These are phyloP conservation scores for Actenoides hombroni DNA, from an alignment of 2,113 vertebrate species.

Conservation along the genomic window DNA sequence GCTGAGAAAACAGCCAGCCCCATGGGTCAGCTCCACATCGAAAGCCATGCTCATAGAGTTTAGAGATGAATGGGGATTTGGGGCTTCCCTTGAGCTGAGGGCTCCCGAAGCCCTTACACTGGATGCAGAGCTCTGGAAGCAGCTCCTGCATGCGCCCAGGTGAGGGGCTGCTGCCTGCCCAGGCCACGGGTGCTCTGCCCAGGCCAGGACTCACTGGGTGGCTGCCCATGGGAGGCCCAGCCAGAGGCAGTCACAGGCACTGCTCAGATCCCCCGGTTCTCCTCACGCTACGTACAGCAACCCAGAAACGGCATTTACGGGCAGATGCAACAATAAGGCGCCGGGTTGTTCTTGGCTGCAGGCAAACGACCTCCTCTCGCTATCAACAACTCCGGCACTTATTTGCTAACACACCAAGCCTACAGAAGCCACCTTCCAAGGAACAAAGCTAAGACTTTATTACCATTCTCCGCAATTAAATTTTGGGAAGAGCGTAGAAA, in stretches of 20 bases:
- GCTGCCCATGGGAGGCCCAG: neutral
- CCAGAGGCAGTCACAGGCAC: accelerated
- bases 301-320: neutral
- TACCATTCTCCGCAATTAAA: neutral
- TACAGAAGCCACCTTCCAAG: neutral
- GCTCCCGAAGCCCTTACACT: neutral
- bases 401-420: neutral
- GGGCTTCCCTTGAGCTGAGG: neutral
- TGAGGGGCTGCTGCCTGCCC: accelerated
- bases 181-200: neutral
- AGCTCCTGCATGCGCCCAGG: accelerated
- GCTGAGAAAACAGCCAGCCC: neutral
- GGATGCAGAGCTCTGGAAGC: neutral
- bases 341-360: neutral
- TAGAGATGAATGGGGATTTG: neutral
- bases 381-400: neutral
- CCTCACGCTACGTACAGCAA: neutral
- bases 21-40: accelerated
- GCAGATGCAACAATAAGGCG: accelerated
- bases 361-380: neutral
- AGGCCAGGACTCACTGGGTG: neutral
- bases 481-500: neutral
- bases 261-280: neutral
- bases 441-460: neutral
- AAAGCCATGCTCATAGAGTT: accelerated